These are phyloP conservation scores for Xenentodon cancila DNA, from an alignment of 2,797 vertebrate genomes.

Conservation along the genomic window DNA sequence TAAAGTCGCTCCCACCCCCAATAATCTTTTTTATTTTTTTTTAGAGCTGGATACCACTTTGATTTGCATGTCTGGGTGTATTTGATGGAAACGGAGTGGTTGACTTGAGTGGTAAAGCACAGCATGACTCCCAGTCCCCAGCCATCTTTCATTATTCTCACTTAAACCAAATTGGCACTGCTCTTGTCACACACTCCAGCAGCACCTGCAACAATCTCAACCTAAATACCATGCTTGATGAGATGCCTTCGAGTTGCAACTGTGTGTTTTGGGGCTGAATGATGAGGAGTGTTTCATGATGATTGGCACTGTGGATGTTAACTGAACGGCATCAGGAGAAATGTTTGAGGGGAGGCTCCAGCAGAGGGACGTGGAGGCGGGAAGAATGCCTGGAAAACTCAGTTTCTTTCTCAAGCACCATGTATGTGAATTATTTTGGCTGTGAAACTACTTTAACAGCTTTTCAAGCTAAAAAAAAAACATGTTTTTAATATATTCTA, in stretches of 20 bases:
- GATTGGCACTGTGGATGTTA: constrained; percentile 29
- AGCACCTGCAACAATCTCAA: constrained; percentile 47
- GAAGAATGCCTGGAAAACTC: neutral
- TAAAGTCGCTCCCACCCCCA: constrained; percentile 55
- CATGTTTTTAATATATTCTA: too few relatives aligned
- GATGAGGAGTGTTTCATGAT: constrained; percentile 28
- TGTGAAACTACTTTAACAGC: neutral
- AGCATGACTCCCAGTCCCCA: constrained; percentile 32
- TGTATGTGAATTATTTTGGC: neutral
- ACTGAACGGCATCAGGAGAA: neutral
- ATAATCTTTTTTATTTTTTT: constrained; percentile 43
- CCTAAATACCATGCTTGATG: constrained; percentile 34
- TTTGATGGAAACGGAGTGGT: constrained; percentile 32
- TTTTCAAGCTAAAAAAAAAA: neutral
- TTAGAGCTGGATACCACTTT: constrained; percentile 30
- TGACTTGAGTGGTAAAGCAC: constrained; percentile 28
- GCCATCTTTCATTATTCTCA: constrained; percentile 59
- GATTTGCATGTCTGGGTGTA: constrained; percentile 18
- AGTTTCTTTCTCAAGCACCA: neutral
- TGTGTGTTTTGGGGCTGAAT: constrained; percentile 25
- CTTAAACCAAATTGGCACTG: constrained; percentile 58
- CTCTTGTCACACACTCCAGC: constrained; percentile 46
- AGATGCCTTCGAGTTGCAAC: constrained; percentile 27
- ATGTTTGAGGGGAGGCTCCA: constrained; percentile 6
- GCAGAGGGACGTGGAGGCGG: neutral